Base-by-base conservation (phyloP, 2,113 vertebrate species). In the Mus musculus region DNA sequence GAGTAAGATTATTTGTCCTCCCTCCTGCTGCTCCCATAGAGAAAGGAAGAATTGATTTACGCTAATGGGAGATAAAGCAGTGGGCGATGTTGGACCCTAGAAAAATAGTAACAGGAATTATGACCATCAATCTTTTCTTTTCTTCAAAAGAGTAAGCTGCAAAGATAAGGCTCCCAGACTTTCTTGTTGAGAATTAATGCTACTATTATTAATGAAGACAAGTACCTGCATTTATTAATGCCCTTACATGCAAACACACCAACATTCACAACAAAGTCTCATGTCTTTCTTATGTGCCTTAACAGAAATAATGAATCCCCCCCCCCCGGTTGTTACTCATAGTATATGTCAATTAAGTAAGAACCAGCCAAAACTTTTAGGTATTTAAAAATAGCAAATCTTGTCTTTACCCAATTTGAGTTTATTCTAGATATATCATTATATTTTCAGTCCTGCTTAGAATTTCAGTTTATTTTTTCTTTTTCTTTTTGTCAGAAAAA, bases 401-500 rank as follows among this genome's bases (percentile, higher is more conserved):
- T 95, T 42, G 0, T 90, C 88, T 95, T 42, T 91, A 14, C 10
- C 28, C 39, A 93, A 72, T 49, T 88, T 92, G 90, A 86, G 28
- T 17, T 81, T 85, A 17, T 49, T 17, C 11, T 80, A 76, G 16
- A 19, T 85, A 92, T 96, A 82, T 93, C 28, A 89, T 84, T 93
- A 59, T 16, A 85, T 81, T 94, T 88, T 93, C 73, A 7, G 3
- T n/a, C 90, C 28, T 88, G 9, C 61, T 94, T 73, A 42, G n/a
- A 36, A 19, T 82, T 93, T 59, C 49, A 84, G 54, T n/a, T 75
- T 91, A 39, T 91, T 96, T 91, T 91, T 75, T 89, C 36, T 93
- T 96, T 91, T 88, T 42, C 22, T 33, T 71, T 69, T 33, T 93
- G 16, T 33, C 56, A 90, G 54, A 36, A 87, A 96, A 96, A 65